A percentile compares a stretch with the other conserved stretches of the same genome.
Conservation (phyloP, 1,140 invertebrate genomes). For the Pteromalus puparum region DNA sequence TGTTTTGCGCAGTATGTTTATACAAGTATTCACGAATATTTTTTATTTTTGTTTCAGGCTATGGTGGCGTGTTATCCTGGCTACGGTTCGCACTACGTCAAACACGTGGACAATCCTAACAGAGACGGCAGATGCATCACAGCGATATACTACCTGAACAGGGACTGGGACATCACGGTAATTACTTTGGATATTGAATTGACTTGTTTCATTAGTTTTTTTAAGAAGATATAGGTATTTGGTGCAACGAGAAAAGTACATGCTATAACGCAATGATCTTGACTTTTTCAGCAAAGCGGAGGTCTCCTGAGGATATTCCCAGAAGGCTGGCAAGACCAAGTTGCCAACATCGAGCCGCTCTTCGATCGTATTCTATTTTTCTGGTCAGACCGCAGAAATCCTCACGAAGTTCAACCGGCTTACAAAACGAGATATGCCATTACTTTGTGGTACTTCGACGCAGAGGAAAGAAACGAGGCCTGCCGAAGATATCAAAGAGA, state of each 20-base stretch:
- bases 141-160: slow-evolving; percentile 97
- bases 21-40: neutral
- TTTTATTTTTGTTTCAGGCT: slow-evolving; percentile 79
- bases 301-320: slow-evolving; percentile 92
- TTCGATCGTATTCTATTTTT: slow-evolving; percentile 97
- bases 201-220: too few relatives aligned
- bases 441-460: slow-evolving; percentile 97
- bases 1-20: neutral
- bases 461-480: slow-evolving; percentile 87
- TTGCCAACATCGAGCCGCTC: slow-evolving; percentile 93
- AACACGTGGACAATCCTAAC: slow-evolving; percentile 98
- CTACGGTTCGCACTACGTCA: slow-evolving; percentile 93
- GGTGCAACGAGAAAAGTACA: neutral
- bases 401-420: slow-evolving; percentile 96
- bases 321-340: slow-evolving; percentile 85
- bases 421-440: slow-evolving; percentile 94
- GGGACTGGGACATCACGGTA: slow-evolving; percentile 90
- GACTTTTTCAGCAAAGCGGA: slow-evolving; percentile 77
- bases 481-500: slow-evolving; percentile 79
- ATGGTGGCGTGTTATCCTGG: slow-evolving; percentile 98
- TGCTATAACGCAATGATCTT: too few relatives aligned
- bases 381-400: slow-evolving; percentile 97
- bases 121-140: slow-evolving; percentile 95
- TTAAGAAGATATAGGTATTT: neutral
- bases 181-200: neutral